Conservation (phyloP, 2,888 invertebrate genomes). For the Mesoligia furuncula region DNA sequence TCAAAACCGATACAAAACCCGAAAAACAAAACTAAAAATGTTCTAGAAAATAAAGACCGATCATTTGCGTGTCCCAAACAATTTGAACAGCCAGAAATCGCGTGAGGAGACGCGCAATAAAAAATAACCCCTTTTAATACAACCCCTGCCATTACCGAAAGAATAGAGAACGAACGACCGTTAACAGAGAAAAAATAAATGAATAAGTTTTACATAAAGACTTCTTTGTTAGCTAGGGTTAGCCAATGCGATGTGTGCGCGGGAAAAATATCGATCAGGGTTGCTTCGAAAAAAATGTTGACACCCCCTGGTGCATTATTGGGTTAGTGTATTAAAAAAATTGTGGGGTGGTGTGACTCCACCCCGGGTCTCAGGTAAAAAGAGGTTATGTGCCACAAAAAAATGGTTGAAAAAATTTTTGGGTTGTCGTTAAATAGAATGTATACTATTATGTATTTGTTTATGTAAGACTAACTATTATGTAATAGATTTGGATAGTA, state of each 20-base stretch:
- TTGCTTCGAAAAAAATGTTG: conserved; percentile 83
- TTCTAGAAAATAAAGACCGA: conserved; percentile 67
- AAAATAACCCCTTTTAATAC: conserved; percentile 75
- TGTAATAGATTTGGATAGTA: neutral
- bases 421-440: conserved; percentile 54
- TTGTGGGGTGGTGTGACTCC: conserved; percentile 83
- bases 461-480: conserved; percentile 3
- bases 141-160: conserved; percentile 85
- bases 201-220: conserved; percentile 87
- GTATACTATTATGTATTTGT: conserved; percentile 34
- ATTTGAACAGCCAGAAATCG: conserved; percentile 83
- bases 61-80: conserved; percentile 83
- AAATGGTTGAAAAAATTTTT: conserved; percentile 69
- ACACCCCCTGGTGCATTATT: conserved; percentile 84
- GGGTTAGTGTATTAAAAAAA: conserved; percentile 83
- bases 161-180: conserved; percentile 82
- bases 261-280: conserved; percentile 86
- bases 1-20: conserved; percentile 50
- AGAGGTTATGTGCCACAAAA: conserved; percentile 73
- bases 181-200: conserved; percentile 86
- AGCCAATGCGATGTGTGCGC: conserved; percentile 79
- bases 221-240: conserved; percentile 82
- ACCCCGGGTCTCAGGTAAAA: conserved; percentile 85
- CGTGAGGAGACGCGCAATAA: conserved; percentile 83
- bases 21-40: conserved; percentile 53